phyloP scores from a whole-genome alignment of 2,888 invertebrate species.

The Drosophila nr. medialis region DNA sequence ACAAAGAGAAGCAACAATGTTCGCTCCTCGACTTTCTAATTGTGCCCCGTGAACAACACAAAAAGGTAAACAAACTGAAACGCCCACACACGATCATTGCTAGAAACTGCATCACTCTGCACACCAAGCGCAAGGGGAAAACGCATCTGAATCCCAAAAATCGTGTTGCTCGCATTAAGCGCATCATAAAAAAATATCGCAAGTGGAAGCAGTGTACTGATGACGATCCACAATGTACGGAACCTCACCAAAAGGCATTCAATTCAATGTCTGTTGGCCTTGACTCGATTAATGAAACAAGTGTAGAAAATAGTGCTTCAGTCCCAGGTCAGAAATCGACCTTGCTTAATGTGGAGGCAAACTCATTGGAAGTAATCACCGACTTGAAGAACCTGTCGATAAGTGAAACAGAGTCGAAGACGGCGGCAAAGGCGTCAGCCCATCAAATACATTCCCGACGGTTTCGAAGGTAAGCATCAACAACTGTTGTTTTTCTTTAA shows the following conservation, averaged over 20 bases:
- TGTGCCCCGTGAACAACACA: constrained; percentile 42
- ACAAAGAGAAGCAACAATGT: constrained; percentile 33
- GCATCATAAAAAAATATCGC: constrained; percentile 63
- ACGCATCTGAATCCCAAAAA: constrained; percentile 57
- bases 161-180: constrained; percentile 66
- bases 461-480: constrained; percentile 73
- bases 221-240: neutral
- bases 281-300: neutral
- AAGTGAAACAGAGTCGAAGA: neutral
- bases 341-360: neutral
- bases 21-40: constrained; percentile 60
- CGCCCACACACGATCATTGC: constrained; percentile 33
- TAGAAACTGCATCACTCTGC: neutral
- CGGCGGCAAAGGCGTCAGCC: neutral
- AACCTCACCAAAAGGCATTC: constrained; percentile 1
- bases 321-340: neutral
- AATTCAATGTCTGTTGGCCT: neutral
- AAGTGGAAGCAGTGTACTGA: constrained; percentile 27
- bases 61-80: constrained; percentile 29
- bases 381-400: constrained; percentile 2
- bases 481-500: neutral
- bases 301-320: neutral
- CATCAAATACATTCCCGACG: constrained; percentile 71
- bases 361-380: constrained; percentile 2
- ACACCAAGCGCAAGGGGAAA: constrained; percentile 63